These are phyloP conservation scores for Drosophila pegasa DNA, from an alignment of 2,888 invertebrate genomes.

Conservation along the genomic window DNA sequence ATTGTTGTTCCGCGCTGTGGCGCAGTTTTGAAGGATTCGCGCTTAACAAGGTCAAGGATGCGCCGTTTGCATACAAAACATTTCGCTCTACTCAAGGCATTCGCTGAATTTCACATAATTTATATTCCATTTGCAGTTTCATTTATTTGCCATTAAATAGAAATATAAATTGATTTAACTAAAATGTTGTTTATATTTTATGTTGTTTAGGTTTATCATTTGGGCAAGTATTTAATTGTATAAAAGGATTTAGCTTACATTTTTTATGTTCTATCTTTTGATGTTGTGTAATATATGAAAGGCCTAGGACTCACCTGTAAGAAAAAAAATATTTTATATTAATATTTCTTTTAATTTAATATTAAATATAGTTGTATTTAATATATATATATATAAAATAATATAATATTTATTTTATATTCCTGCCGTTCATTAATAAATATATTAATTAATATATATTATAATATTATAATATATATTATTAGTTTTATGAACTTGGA, in stretches of 20 bases:
- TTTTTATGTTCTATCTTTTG: too few species aligned
- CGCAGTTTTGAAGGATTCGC: not conserved
- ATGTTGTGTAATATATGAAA: too few species aligned
- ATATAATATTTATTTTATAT: too few species aligned
- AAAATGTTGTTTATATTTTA: not conserved
- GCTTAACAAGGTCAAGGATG: slow-evolving; percentile 30
- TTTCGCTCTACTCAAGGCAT: not conserved
- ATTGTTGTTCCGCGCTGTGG: not conserved
- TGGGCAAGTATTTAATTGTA: not conserved
- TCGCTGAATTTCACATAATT: not conserved
- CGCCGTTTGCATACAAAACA: not conserved
- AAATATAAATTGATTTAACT: not conserved
- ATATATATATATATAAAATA: too few species aligned
- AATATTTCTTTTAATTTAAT: too few species aligned
- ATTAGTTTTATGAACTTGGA: too few species aligned
- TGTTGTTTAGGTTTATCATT: not conserved
- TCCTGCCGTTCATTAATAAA: too few species aligned
- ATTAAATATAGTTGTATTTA: too few species aligned
- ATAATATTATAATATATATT: too few species aligned
- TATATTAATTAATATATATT: too few species aligned
- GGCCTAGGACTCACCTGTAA: not conserved
- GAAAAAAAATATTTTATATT: not conserved
- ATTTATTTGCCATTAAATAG: not conserved
- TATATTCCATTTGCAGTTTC: not conserved
- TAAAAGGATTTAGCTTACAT: too few species aligned